Percentiles rank a stretch among this genome's conserved stretches.
phyloP scores from a whole-genome alignment of 2,797 vertebrate genomes.

The Phoebastria nigripes region DNA sequence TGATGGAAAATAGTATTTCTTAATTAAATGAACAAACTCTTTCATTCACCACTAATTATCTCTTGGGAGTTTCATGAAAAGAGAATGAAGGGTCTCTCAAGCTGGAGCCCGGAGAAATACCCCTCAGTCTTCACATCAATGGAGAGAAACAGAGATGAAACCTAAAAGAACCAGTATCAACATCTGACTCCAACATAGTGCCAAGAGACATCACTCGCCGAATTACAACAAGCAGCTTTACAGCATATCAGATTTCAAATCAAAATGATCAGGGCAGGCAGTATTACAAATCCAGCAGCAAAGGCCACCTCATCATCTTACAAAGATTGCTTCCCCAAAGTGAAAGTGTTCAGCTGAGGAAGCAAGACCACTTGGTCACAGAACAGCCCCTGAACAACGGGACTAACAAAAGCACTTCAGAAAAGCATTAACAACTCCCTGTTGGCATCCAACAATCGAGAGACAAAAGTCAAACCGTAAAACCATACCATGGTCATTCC shows the following conservation, averaged over 20 bases:
- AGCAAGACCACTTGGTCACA: not conserved
- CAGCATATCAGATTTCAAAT: not conserved
- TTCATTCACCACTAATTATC: not conserved
- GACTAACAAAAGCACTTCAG: not conserved
- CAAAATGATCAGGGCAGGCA: not conserved
- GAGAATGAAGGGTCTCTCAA: not conserved
- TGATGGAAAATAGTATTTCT: not conserved
- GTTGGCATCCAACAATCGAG: not conserved
- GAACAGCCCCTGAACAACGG: not conserved
- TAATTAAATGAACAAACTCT: not conserved
- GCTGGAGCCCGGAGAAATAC: not conserved
- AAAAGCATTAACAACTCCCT: not conserved
- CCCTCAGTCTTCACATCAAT: not conserved
- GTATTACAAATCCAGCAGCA: not conserved
- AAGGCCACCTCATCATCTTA: not conserved
- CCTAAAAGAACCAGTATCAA: not conserved
- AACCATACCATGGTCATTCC: not conserved
- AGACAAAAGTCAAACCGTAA: not conserved
- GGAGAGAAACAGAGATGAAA: not conserved
- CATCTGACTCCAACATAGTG: not conserved
- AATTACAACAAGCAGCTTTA: not conserved
- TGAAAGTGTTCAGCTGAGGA: not conserved
- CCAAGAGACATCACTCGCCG: rapidly evolving
- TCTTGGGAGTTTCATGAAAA: not conserved
- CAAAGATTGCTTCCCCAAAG: not conserved